Evolutionary conservation across 2,888 invertebrate genomes (phyloP), one percentile per base, ranked within the genome.

Genomic region (Archips crataeganus): DNA sequence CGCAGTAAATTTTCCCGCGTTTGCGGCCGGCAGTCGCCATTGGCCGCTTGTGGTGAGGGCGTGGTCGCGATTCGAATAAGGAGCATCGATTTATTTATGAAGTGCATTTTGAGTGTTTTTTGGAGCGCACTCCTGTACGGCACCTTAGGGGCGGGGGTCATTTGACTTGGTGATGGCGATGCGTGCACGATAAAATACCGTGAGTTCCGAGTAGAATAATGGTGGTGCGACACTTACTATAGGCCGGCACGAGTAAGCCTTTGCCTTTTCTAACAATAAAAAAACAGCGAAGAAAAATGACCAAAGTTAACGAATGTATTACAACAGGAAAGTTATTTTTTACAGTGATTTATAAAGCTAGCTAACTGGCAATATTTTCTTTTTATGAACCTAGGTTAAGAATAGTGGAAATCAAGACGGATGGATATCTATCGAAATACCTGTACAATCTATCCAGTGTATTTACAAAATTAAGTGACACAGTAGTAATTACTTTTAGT

Each of bases 71-170:
- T 85, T 87, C 84, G 85, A 82, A 86, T 85, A 89, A 88, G 87
- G 85, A 85, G 85, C 89, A 85, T 84, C 83, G 82, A 85, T 91
- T 90, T 94, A 93, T 93, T 93, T 93, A 93, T 92, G 88, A 90
- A 88, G 87, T 90, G 89, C 89, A 91, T 89, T 91, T 83, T 81
- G 78, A 77, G 82, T 85, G 87, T 89, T 88, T 85, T 81, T 73
- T 73, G 63, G 73, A 79, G 79, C 76, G 75, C 77, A 72, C 79
- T 82, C 78, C 81, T 80, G 82, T 85, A 83, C 80, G 82, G 84
- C 81, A 79, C 82, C 81, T 81, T 80, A 79, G 83, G 83, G 85
- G 83, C 81, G 85, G 84, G 78, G 82, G 83, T 76, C 79, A 87
- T 88, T 87, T 86, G 85, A 87, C 85, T 90, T 88, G 85, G 81